These are phyloP conservation scores for Metalampra italica DNA, from an alignment of 2,888 invertebrate species.

Conservation along the genomic window DNA sequence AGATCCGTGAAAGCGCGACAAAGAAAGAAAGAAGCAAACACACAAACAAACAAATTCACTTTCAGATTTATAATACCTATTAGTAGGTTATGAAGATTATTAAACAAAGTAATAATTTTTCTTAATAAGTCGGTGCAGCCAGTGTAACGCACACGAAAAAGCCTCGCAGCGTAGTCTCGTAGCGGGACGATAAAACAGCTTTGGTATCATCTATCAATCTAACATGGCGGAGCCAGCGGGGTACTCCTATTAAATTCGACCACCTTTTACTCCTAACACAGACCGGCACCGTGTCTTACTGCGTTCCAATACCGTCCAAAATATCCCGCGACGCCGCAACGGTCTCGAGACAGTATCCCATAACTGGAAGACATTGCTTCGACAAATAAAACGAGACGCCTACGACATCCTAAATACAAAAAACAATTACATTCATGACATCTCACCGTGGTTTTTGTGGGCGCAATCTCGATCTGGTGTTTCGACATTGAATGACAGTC, in stretches of 20 bases:
- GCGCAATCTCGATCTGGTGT: conserved; percentile 39
- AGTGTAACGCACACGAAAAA: no score
- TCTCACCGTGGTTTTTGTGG: conserved; percentile 38
- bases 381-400: conserved; percentile 44
- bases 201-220: conserved; percentile 71
- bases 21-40: no score
- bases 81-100: no score
- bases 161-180: conserved; percentile 12
- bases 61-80: no score
- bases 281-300: conserved; percentile 18
- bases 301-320: conserved; percentile 6
- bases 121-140: no score
- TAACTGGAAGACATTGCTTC: conserved; percentile 27
- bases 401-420: conserved; percentile 47
- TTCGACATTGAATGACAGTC: conserved; percentile 57
- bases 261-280: conserved; percentile 21
- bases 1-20: no score
- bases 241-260: conserved; percentile 56
- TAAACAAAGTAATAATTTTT: no score
- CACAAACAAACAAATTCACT: no score
- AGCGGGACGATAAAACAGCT: conserved; percentile 38
- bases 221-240: conserved; percentile 60
- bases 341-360: conserved; percentile 13
- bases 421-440: conserved; percentile 59
- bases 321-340: not conserved